These are phyloP conservation scores for Ia io DNA, from an alignment of 2,113 vertebrate genomes.

Conservation along the genomic window DNA sequence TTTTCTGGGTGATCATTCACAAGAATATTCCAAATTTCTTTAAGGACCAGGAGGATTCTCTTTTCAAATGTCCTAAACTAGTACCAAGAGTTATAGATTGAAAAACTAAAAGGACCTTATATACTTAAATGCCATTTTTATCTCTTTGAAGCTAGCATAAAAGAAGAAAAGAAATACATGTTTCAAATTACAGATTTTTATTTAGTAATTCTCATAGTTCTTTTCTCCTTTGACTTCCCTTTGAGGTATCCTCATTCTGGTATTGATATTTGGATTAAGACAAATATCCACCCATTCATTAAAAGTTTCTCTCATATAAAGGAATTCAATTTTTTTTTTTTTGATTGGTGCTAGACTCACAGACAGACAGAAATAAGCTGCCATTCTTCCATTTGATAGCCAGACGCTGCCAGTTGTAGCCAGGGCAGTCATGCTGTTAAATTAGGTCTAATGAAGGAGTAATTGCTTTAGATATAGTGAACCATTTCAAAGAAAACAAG, in stretches of 20 bases:
- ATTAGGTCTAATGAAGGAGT: slow-evolving; percentile 99
- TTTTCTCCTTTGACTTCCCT: slow-evolving; percentile 25
- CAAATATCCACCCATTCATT: slow-evolving; percentile 79
- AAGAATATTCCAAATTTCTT: slow-evolving; percentile 8
- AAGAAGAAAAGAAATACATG: slow-evolving; percentile 1
- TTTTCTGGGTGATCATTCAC: not conserved
- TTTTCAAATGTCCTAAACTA: not conserved
- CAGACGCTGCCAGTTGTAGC: slow-evolving; percentile 93
- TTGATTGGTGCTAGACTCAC: slow-evolving; percentile 83
- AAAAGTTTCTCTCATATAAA: slow-evolving; percentile 82
- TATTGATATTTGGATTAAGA: slow-evolving; percentile 73
- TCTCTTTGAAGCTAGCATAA: not conserved
- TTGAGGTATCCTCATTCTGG: not conserved
- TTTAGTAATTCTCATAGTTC: slow-evolving; percentile 3
- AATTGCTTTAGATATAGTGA: slow-evolving; percentile 99
- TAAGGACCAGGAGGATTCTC: not conserved
- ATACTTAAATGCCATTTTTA: slow-evolving; percentile 25
- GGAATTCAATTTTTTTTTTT: slow-evolving; percentile 81
- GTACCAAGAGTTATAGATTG: not conserved
- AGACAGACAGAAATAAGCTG: slow-evolving; percentile 90
- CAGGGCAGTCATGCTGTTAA: slow-evolving; percentile 92
- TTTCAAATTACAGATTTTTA: slow-evolving; percentile 26
- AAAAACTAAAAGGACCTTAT: not conserved
- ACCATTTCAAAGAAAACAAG: slow-evolving; percentile 99
- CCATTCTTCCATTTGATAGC: slow-evolving; percentile 89